Conservation (phyloP, 2,888 invertebrate species). For the Cheilosia urbana region DNA sequence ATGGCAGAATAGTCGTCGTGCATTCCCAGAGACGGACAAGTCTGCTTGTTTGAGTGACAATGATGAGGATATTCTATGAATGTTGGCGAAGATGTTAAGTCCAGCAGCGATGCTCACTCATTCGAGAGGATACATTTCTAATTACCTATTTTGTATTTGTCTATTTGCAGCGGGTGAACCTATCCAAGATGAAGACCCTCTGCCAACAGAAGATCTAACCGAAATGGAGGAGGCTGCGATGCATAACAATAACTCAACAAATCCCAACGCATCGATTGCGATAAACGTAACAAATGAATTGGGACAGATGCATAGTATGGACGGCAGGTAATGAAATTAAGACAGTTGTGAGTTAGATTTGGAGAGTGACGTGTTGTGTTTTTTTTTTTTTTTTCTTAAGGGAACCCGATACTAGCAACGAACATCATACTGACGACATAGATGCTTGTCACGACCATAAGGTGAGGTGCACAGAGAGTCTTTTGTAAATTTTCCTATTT, state of each 20-base stretch:
- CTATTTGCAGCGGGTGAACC: constrained; percentile 64
- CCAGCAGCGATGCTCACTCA: not conserved
- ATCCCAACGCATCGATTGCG: constrained; percentile 77
- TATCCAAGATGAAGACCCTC: constrained; percentile 80
- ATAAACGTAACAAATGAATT: constrained; percentile 83
- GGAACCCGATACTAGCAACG: constrained; percentile 81
- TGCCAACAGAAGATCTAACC: constrained; percentile 81
- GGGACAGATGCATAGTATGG: constrained; percentile 81
- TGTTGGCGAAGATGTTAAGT: constrained; percentile 33
- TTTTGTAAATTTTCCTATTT: not conserved
- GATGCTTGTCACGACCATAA: constrained; percentile 76
- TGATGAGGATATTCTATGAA: constrained; percentile 40
- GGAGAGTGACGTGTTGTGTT: not conserved
- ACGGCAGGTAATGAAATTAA: constrained; percentile 79
- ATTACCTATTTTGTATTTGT: not conserved
- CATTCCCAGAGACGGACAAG: not conserved
- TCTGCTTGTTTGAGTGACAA: constrained; percentile 4
- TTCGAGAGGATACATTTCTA: not conserved
- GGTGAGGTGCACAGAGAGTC: constrained; percentile 11
- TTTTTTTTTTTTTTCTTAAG: constrained; percentile 67
- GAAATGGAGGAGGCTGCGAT: constrained; percentile 76
- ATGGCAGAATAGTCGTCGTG: constrained; percentile 12
- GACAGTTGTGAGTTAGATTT: not conserved
- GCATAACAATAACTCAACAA: constrained; percentile 75
- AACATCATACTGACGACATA: constrained; percentile 78